Conservation (phyloP, 2,113 vertebrate genomes). For the Nothocercus nigrocapillus region DNA sequence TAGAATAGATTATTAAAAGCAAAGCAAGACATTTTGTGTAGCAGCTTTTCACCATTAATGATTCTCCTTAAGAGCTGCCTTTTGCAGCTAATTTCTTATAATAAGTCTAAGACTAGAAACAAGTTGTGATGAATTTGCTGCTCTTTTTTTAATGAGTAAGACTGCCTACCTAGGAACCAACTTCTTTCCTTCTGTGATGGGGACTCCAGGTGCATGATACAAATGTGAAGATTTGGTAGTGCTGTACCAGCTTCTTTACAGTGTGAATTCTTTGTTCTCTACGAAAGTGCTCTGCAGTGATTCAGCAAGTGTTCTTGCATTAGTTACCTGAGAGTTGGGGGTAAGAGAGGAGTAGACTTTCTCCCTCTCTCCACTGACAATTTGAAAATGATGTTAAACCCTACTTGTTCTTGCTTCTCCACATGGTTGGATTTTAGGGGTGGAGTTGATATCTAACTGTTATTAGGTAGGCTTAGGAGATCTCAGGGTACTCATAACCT, state of each 20-base stretch:
- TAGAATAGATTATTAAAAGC: neutral
- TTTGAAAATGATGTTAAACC: neutral
- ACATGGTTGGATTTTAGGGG: neutral
- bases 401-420: neutral
- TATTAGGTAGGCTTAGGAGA: neutral
- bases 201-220: neutral
- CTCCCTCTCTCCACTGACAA: neutral
- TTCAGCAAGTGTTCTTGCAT: neutral
- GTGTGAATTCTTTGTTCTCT: neutral
- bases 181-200: neutral
- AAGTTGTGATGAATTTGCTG: neutral
- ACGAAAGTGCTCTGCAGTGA: neutral
- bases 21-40: neutral
- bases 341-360: neutral
- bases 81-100: neutral
- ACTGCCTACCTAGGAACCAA: neutral
- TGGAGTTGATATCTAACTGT: neutral
- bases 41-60: neutral
- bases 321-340: neutral
- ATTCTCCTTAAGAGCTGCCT: neutral
- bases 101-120: neutral
- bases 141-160: neutral
- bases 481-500: neutral
- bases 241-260: neutral
- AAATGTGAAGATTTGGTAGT: neutral